Evolutionary conservation across 2,113 vertebrate species (phyloP).

Genomic region (Perca schrenkii): DNA sequence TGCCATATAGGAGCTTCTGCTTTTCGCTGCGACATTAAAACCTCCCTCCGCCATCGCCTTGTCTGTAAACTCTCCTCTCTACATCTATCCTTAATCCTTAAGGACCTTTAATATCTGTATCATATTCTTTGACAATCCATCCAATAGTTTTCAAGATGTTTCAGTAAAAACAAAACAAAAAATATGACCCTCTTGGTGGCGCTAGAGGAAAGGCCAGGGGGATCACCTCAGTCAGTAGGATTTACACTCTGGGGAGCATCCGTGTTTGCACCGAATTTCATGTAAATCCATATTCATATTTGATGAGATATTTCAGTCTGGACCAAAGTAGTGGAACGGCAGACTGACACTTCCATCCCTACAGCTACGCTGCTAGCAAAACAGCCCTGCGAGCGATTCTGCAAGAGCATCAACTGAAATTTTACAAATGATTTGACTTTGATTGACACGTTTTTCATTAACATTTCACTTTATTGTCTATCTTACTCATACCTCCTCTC

Average conservation of each 20-base stretch:
- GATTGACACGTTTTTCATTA: conserved; percentile 70
- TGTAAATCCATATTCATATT: not conserved
- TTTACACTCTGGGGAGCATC: not conserved
- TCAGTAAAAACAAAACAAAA: not conserved
- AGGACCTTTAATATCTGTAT: too few relatives aligned
- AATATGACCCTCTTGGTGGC: not conserved
- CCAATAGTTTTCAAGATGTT: not conserved
- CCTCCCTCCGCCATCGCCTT: too few relatives aligned
- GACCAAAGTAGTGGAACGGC: not conserved
- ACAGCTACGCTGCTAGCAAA: not conserved
- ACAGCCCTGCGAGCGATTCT: not conserved
- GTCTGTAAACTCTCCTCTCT: too few relatives aligned
- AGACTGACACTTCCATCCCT: not conserved
- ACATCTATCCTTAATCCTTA: too few relatives aligned
- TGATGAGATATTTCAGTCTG: not conserved
- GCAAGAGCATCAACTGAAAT: not conserved
- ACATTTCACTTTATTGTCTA: conserved; percentile 61
- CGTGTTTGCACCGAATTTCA: not conserved
- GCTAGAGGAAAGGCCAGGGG: not conserved
- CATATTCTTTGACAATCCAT: not conserved
- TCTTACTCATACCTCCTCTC: conserved; percentile 67
- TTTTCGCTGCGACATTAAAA: too few relatives aligned
- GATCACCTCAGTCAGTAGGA: not conserved
- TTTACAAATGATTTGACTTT: conserved; percentile 50
- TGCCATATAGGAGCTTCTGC: too few relatives aligned